Conservation (phyloP, 1,140 invertebrate species). For the Subanguina moxae region DNA sequence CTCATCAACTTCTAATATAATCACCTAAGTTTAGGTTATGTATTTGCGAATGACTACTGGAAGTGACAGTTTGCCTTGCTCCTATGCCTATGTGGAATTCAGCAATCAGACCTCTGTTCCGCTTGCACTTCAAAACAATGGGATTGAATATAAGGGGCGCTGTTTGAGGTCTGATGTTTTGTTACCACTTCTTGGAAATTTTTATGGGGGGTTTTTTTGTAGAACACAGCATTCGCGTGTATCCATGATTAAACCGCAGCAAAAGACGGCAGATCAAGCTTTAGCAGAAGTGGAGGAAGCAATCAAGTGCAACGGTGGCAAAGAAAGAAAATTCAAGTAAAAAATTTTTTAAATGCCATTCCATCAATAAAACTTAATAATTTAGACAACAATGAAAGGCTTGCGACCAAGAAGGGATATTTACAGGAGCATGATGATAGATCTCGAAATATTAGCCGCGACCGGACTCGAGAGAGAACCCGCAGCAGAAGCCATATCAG, state of each 20-base stretch:
- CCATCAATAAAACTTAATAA: neutral
- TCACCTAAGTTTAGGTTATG: no score
- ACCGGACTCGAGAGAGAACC: no score
- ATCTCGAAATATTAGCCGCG: no score
- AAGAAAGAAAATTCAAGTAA: constrained; percentile 10
- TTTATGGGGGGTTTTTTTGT: constrained; percentile 16
- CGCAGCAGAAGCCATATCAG: no score
- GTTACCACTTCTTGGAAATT: neutral
- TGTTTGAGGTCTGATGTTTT: constrained; percentile 63
- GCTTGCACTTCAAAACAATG: constrained; percentile 79
- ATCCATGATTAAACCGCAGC: constrained; percentile 56
- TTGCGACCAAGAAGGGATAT: no score
- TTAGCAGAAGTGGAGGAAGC: constrained; percentile 58
- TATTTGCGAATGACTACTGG: constrained; percentile 87
- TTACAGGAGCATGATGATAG: no score
- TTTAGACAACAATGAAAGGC: no score
- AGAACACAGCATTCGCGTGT: constrained; percentile 58
- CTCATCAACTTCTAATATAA: no score
- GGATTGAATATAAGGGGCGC: constrained; percentile 69
- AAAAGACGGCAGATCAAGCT: constrained; percentile 56
- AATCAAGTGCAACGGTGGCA: constrained; percentile 39
- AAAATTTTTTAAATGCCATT: neutral
- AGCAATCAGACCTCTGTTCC: constrained; percentile 82
- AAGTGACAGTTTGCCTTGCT: constrained; percentile 70
- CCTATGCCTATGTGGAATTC: constrained; percentile 82